A percentile compares a stretch with the other conserved stretches of the same genome.
Conservation (phyloP, 2,888 invertebrate species). For the Mactromeris polynyma region DNA sequence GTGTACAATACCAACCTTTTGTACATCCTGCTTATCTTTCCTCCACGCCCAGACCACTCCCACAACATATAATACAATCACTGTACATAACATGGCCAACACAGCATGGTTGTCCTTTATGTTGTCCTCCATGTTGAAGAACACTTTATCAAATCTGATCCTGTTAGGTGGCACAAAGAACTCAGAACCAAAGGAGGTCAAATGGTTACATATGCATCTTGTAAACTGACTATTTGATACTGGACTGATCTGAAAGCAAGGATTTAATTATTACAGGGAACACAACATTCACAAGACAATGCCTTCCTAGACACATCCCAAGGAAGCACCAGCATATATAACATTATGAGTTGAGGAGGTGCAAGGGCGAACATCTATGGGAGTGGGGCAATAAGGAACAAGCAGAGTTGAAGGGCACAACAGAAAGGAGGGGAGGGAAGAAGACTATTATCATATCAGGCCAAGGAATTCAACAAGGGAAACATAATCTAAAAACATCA, state of each 20-base stretch:
- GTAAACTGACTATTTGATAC: constrained; percentile 72
- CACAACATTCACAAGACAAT: no score
- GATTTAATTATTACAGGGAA: no score
- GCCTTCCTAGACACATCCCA: no score
- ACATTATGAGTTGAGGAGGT: no score
- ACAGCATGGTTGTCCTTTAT: constrained; percentile 86
- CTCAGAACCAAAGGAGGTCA: constrained; percentile 77
- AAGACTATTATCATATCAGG: no score
- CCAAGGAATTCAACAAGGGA: no score
- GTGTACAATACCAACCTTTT: constrained; percentile 80
- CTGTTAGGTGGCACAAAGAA: constrained; percentile 86
- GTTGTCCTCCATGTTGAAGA: constrained; percentile 82
- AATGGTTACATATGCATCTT: constrained; percentile 74
- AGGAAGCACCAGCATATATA: no score
- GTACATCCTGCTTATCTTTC: constrained; percentile 84
- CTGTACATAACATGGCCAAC: constrained; percentile 84
- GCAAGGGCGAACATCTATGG: no score
- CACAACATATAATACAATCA: constrained; percentile 80
- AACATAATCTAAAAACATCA: no score
- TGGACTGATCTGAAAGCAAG: constrained; percentile 70
- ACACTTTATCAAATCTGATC: constrained; percentile 87
- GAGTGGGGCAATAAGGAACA: no score
- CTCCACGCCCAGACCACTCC: constrained; percentile 85
- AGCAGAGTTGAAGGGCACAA: no score
- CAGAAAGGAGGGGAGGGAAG: no score